phyloP scores from a whole-genome alignment of 2,888 invertebrate species.

The Mesoligia furuncula region DNA sequence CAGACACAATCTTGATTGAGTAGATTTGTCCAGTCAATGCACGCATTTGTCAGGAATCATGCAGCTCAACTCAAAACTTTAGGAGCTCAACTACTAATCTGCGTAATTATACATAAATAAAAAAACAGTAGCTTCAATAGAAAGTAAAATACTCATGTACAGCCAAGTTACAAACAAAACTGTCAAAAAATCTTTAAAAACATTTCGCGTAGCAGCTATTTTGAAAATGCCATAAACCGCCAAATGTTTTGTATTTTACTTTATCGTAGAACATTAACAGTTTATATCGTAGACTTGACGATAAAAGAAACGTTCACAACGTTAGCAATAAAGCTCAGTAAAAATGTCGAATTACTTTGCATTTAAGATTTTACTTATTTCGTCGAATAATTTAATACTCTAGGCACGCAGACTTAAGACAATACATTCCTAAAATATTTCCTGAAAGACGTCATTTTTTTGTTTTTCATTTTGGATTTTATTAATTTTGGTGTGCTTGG shows the following conservation, averaged over 20 bases:
- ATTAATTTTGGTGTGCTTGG: neutral
- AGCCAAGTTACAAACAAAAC: neutral
- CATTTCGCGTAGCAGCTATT: constrained; percentile 16
- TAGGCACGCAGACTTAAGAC: neutral
- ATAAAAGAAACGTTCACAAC: constrained; percentile 35
- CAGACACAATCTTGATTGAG: no score
- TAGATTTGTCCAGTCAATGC: no score
- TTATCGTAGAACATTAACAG: constrained; percentile 40
- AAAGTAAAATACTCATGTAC: constrained; percentile 2
- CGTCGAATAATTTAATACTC: constrained; percentile 4
- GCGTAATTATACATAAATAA: no score
- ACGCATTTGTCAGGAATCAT: no score
- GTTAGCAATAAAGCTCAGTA: constrained; percentile 29
- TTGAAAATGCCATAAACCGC: constrained; percentile 23
- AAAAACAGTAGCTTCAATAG: neutral
- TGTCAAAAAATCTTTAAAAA: neutral
- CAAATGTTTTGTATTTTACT: constrained; percentile 40
- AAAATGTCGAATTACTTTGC: constrained; percentile 22
- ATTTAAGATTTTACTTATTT: constrained; percentile 26
- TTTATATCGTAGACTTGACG: constrained; percentile 38
- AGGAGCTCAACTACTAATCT: no score
- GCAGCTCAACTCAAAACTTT: no score
- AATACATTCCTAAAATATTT: neutral
- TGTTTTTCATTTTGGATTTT: neutral
- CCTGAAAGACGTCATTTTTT: neutral